Conservation (phyloP, 2,888 invertebrate genomes). For the Nephrotoma guestfalica region DNA sequence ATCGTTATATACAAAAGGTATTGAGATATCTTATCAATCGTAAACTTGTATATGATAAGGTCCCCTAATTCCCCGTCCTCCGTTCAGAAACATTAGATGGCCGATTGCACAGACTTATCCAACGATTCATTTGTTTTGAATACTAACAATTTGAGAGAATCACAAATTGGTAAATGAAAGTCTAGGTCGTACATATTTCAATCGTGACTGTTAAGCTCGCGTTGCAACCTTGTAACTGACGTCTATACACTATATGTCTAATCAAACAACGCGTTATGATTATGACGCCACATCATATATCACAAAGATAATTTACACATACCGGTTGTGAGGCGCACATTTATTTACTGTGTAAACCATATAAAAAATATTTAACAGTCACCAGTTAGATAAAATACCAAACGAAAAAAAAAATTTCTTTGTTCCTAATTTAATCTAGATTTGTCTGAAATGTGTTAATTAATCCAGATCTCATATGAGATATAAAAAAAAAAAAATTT, state of each 20-base stretch:
- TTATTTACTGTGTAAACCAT: background rate
- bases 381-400: background rate
- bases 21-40: no score
- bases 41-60: no score
- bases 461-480: background rate
- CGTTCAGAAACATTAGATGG: no score
- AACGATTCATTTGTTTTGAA: no score
- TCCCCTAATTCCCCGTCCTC: no score
- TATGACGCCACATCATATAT: background rate
- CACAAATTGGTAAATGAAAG: no score
- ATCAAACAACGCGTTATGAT: background rate
- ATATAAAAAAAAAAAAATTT: background rate
- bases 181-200: background rate
- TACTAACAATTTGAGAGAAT: no score
- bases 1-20: no score
- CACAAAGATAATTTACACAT: background rate
- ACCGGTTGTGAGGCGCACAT: background rate
- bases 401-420: background rate
- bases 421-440: background rate
- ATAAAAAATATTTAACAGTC: background rate
- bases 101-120: no score
- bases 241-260: background rate
- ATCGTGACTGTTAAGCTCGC: background rate
- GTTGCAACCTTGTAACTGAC: background rate
- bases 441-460: background rate